Conservation (phyloP, 2,113 vertebrate genomes). For the Pitta sordida region DNA sequence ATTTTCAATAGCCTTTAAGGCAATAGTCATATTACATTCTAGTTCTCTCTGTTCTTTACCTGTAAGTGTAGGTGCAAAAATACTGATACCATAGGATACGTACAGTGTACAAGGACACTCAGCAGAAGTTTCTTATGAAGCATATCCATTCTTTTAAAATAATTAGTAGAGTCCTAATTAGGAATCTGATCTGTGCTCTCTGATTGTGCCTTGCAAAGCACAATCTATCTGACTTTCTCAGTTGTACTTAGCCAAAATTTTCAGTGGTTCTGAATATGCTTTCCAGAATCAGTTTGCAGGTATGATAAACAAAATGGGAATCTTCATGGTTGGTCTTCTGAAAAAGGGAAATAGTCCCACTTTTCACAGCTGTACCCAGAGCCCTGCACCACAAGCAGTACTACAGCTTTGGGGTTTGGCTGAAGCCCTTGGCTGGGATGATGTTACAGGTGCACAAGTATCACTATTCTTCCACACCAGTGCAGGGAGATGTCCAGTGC, state of each 20-base stretch:
- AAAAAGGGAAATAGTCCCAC: background rate
- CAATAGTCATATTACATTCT: background rate
- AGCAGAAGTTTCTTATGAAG: background rate
- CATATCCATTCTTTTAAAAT: conserved; percentile 6
- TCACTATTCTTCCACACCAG: background rate
- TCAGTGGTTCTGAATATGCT: background rate
- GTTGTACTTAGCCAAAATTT: background rate
- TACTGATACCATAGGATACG: background rate
- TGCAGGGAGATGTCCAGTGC: accelerated
- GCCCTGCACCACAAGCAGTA: background rate
- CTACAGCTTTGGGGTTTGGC: background rate
- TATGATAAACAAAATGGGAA: background rate
- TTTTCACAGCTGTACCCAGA: background rate
- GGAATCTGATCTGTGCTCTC: background rate
- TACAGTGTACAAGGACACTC: background rate
- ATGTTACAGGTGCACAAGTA: accelerated
- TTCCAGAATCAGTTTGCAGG: background rate
- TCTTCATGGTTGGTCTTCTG: background rate
- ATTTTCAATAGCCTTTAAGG: background rate
- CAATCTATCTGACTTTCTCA: background rate
- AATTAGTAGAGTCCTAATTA: background rate
- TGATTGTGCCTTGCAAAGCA: background rate
- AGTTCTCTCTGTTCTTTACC: background rate
- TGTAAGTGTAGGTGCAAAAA: background rate
- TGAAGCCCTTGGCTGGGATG: accelerated